Evolutionary conservation across 2,797 vertebrate genomes (phyloP).

Genomic region (Hydrocynus forskahlii): DNA sequence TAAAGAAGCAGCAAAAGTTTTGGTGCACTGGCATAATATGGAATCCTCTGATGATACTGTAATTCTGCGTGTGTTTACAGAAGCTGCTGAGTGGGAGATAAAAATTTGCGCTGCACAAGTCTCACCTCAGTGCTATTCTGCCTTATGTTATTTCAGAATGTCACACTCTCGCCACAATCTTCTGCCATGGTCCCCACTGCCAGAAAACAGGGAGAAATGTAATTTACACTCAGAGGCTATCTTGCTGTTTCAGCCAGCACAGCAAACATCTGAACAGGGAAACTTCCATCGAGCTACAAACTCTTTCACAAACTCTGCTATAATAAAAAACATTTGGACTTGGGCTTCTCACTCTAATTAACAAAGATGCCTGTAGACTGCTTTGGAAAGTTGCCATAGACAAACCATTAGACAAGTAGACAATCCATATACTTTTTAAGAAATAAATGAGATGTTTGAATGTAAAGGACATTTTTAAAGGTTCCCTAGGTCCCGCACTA

Average conservation of each 20-base stretch:
- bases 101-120: neutral
- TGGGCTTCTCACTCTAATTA: neutral
- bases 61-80: neutral
- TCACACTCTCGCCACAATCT: constrained; percentile 41
- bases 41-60: no score
- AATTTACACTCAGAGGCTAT: constrained; percentile 13
- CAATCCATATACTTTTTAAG: no score
- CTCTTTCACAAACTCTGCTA: neutral
- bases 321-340: neutral
- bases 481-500: no score
- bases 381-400: no score
- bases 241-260: neutral
- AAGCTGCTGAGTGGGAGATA: neutral
- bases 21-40: no score
- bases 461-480: no score
- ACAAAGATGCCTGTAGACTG: no score
- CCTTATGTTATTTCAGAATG: constrained; percentile 43
- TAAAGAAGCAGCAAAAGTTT: no score
- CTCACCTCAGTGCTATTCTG: constrained; percentile 41
- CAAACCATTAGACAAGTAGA: no score
- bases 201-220: constrained; percentile 35
- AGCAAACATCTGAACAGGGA: neutral
- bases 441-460: neutral
- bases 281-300: constrained; percentile 4
- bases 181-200: neutral